A percentile compares a stretch with the other conserved stretches of the same genome.
Evolutionary conservation across 2,888 invertebrate species (phyloP).

Genomic region (Agriopis aurantiaria): DNA sequence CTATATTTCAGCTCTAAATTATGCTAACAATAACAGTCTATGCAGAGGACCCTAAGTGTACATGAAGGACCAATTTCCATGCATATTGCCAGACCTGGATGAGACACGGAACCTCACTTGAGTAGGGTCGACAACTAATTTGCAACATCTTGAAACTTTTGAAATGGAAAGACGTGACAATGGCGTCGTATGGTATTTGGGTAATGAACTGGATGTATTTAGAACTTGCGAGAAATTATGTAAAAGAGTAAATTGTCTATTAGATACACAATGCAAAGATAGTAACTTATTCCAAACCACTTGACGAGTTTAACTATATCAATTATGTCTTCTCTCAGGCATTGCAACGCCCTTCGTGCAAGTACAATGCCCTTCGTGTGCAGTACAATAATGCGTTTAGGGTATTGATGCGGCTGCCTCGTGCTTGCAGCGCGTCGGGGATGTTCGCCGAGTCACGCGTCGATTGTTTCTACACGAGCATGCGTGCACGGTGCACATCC

Average conservation of each 20-base stretch:
- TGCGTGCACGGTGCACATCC: too few relatives aligned
- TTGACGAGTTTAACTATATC: too few relatives aligned
- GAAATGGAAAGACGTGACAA: constrained; percentile 37
- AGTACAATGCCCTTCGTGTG: too few relatives aligned
- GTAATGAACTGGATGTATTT: constrained; percentile 2
- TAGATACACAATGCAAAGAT: background rate
- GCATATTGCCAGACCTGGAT: constrained; percentile 35
- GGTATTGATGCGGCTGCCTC: too few relatives aligned
- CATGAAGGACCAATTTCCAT: constrained; percentile 38
- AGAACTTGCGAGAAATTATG: background rate
- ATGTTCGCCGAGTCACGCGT: too few relatives aligned
- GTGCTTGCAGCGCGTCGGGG: too few relatives aligned
- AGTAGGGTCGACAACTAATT: constrained; percentile 46
- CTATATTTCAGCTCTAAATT: background rate
- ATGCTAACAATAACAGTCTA: background rate
- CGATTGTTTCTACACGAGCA: too few relatives aligned
- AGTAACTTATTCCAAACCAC: too few relatives aligned
- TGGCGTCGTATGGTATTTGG: constrained; percentile 9
- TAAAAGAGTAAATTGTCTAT: background rate
- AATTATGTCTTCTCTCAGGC: too few relatives aligned
- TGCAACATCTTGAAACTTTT: constrained; percentile 41
- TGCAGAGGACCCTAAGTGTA: constrained; percentile 7
- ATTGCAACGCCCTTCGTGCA: too few relatives aligned
- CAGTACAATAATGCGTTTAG: too few relatives aligned
- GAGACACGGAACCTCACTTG: constrained; percentile 31